phyloP scores from a whole-genome alignment of 35 echinoderm and acorn worm genomes.

The Eucidaris tribuloides region DNA sequence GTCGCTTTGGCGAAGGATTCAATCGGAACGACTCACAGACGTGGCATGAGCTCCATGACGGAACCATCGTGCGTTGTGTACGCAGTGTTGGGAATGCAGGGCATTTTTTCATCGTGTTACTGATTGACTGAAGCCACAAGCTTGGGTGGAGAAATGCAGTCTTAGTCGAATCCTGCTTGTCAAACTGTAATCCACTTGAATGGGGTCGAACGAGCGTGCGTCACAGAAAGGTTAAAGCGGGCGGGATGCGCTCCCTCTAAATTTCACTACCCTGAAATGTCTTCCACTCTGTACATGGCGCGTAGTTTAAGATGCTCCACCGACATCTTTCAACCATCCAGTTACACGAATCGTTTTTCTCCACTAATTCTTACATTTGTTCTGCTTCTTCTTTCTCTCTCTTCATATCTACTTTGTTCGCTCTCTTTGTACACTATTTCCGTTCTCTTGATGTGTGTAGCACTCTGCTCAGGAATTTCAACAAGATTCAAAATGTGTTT shows the following conservation, averaged over 20 bases:
- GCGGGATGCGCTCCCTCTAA: slow-evolving; percentile 8
- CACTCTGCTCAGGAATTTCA: too few species aligned
- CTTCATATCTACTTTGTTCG: too few species aligned
- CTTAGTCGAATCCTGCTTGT: background rate
- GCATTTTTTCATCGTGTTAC: slow-evolving; percentile 1
- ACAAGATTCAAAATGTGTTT: too few species aligned
- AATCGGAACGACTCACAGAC: background rate
- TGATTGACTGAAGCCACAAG: slow-evolving; percentile 18
- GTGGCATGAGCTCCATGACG: background rate
- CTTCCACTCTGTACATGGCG: background rate
- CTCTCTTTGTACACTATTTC: too few species aligned
- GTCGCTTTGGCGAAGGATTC: background rate
- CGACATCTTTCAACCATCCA: slow-evolving; percentile 21
- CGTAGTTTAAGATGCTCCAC: background rate
- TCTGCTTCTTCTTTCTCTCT: too few species aligned
- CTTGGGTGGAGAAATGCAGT: slow-evolving; percentile 29
- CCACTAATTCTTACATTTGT: too few species aligned
- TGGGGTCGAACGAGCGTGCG: slow-evolving; percentile 5
- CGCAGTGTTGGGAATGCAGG: background rate
- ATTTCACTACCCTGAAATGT: background rate
- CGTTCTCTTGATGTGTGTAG: too few species aligned
- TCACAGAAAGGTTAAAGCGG: slow-evolving; percentile 19
- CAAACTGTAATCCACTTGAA: slow-evolving; percentile 12
- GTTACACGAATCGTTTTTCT: too few species aligned
- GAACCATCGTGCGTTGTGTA: slow-evolving; percentile 13